Base-by-base conservation (phyloP, 2,797 vertebrate genomes). In the Sorex maritimensis region DNA sequence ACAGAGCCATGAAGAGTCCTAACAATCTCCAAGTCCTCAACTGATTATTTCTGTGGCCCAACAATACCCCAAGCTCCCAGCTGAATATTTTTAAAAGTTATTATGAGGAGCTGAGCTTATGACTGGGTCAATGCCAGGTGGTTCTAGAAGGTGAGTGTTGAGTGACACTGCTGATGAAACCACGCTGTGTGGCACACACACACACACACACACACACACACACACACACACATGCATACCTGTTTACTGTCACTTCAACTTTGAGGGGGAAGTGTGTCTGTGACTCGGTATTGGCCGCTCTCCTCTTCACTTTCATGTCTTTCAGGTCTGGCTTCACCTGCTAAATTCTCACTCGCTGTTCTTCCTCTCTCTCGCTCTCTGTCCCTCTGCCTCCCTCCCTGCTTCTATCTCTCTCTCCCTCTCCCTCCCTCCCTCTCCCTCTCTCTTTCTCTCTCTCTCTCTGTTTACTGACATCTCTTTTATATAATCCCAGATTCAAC, bases 141-240 rank as follows among this genome's bases (percentile, higher is more conserved):
- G 1, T 52, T 94, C 80, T 52, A 81, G 79, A 91, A 82, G 85
- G 34, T 34, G 34, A 85, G 17, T 30, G 15, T 14, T 14, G 13
- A 55, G 52, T 55, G 41, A 44, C 7, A 7, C 41, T 55, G 52
- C 52, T 55, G 52, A 55, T 55, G 52, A 55, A 17, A 55, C 17
- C 13, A 55, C 3, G 52, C 52, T 55, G 17, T 55, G 41, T 44
- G 41, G 7, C 10, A 58, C 0, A 7, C 2, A 30, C 55, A 9
- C n/a, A 69, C 0, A 3, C 10, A 58, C 0, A 7, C 2, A 30
- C 55, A 9, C n/a, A 69, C 0, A 3, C 10, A 58, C 0, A 7
- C 10, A 58, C 0, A 7, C 2, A 30, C 55, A 9, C n/a, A 69
- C 0, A 3, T 34, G 5, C 30, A 2, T n/a, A 4, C 2, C 63